Conservation (phyloP, 2,888 invertebrate species). For the Sphinx pinastri region DNA sequence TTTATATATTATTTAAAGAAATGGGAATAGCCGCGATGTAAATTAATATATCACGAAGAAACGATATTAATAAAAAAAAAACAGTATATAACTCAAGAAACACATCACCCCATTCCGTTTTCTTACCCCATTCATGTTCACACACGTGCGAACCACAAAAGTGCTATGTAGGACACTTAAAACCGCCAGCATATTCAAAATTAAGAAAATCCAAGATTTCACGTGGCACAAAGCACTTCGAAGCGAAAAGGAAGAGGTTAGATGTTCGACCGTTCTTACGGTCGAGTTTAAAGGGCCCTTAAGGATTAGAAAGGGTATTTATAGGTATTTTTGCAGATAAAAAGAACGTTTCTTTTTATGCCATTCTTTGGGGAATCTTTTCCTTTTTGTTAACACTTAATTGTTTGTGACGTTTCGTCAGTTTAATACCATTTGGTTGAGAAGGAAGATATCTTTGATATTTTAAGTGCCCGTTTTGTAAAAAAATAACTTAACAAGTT, state of each 20-base stretch:
- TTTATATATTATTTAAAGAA: no score
- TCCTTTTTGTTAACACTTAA: constrained; percentile 1
- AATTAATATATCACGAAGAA: no score
- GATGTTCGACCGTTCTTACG: background rate
- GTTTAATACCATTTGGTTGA: constrained; percentile 1
- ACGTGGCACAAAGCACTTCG: background rate
- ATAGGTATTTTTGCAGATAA: constrained; percentile 9
- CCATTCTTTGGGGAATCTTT: background rate
- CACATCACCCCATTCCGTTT: background rate
- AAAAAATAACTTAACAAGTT: no score
- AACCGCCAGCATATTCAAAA: constrained; percentile 1
- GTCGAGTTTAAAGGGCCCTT: constrained; percentile 4
- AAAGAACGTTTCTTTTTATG: background rate
- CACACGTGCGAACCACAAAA: constrained; percentile 6
- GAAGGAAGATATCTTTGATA: background rate
- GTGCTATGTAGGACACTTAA: background rate
- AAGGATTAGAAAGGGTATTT: constrained; percentile 19
- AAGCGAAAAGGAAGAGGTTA: constrained; percentile 7
- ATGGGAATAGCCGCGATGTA: no score
- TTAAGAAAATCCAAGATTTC: constrained; percentile 15
- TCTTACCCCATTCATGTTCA: constrained; percentile 5
- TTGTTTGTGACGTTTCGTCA: constrained; percentile 12
- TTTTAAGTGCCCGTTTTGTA: background rate
- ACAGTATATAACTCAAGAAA: background rate
- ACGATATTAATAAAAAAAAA: no score